phyloP scores from a whole-genome alignment of 2,888 invertebrate genomes.

The Smittia aterrima region DNA sequence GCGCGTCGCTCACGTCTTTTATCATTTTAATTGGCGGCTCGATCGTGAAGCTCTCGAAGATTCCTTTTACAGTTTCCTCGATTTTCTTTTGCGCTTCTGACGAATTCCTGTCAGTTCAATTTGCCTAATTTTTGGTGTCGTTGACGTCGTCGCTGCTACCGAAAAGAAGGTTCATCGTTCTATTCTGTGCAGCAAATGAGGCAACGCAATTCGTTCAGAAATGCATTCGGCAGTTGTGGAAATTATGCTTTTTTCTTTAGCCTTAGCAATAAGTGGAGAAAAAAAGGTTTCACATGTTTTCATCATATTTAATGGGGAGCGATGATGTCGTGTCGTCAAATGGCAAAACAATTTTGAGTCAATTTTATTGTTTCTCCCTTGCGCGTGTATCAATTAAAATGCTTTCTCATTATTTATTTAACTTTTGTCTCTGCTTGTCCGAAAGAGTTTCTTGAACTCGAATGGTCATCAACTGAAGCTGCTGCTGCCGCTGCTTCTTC shows the following conservation, averaged over 20 bases:
- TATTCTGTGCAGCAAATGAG: neutral
- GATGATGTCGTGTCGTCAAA: slow-evolving; percentile 23
- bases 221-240: neutral
- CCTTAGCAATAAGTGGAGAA: neutral
- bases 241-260: slow-evolving; percentile 14
- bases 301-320: neutral
- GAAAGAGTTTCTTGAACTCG: slow-evolving; percentile 9
- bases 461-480: neutral
- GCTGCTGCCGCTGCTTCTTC: neutral
- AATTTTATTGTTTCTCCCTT: neutral
- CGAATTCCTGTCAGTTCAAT: neutral
- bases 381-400: slow-evolving; percentile 22
- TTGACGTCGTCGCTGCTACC: neutral
- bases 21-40: slow-evolving; percentile 10
- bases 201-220: neutral
- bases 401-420: slow-evolving; percentile 24
- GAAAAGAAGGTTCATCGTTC: neutral
- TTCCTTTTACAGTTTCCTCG: too few species aligned
- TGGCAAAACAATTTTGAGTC: neutral
- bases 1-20: neutral
- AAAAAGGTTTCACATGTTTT: neutral
- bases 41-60: too few species aligned
- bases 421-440: neutral
- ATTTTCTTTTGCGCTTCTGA: neutral
- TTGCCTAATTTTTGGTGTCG: slow-evolving; percentile 7